phyloP scores from a whole-genome alignment of 92 coral and sea anemone genomes.

The Isaurus tuberculatus region DNA sequence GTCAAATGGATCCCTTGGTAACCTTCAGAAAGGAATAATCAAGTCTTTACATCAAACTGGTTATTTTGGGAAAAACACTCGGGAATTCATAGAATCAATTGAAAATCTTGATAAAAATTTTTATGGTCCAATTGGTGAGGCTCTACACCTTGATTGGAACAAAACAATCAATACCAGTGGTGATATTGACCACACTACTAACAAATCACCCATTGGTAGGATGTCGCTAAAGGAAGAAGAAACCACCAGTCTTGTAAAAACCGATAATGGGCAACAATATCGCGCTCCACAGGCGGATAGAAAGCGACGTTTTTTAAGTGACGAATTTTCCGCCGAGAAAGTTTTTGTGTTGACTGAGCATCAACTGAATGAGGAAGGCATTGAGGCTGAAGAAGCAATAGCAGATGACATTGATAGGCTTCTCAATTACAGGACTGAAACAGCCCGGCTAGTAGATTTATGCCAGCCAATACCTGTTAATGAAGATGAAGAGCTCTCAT shows the following conservation, averaged over 20 bases:
- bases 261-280: constrained; percentile 8
- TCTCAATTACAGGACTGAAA: constrained; percentile 51
- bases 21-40: neutral
- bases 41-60: constrained; percentile 21
- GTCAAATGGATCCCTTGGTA: constrained; percentile 10
- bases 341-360: constrained; percentile 29
- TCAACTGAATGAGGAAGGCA: neutral
- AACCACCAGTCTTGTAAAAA: constrained; percentile 7
- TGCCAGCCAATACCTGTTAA: constrained; percentile 73
- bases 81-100: constrained; percentile 29
- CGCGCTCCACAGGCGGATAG: neutral
- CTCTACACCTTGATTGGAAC: constrained; percentile 53
- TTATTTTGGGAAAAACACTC: constrained; percentile 39
- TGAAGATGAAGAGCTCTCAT: constrained; percentile 45
- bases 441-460: constrained; percentile 77
- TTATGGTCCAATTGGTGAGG: constrained; percentile 51
- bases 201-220: neutral
- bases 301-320: neutral
- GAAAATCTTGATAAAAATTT: constrained; percentile 46
- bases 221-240: neutral
- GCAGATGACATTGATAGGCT: neutral
- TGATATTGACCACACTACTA: neutral
- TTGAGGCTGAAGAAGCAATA: neutral
- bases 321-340: constrained; percentile 21
- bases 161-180: neutral